Evolutionary conservation across 2,888 invertebrate genomes (phyloP), one percentile per base, ranked within the genome.

Genomic region (Lasioglossum lativentre): DNA sequence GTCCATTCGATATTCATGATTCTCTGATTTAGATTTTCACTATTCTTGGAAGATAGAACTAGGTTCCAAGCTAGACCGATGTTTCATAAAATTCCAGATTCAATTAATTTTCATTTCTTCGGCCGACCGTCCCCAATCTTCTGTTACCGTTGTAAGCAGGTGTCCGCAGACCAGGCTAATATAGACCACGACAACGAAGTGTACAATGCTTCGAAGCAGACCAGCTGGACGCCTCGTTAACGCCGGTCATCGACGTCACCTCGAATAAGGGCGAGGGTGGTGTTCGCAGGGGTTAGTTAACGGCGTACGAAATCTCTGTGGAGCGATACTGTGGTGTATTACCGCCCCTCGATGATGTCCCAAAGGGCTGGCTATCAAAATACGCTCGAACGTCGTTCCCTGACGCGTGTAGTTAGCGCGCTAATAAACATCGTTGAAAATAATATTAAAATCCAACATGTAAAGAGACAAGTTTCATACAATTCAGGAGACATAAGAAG

Each of bases 221-320:
- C 23, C 74, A 63, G 68, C 27, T 68, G 68, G 75, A 34, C 68
- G 59, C n/a, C 82, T 84, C 75, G 81, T 78, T 84, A 76, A 72
- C 73, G 80, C 73, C 76, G 86, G 66, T 81, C 78, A 47, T 81
- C 76, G 81, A 74, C 63, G 42, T 78, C 45, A 40, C 40, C 47
- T 47, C 40, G 40, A 76, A 79, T 52, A 73, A 76, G 82, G 38
- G 19, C 30, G 74, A 56, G 63, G 45, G 75, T 40, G 10, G 73
- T 38, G 30, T 59, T 34, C 45, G 27, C 27, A 19, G 45, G 59
- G 78, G 71, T 78, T 81, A 75, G 56, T 84, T 78, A 78, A 75
- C 52, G 66, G n/a, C 16, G 47, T 80, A 74, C 27, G 76, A 86
- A 85, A 72, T 86, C 78, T 73, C 82, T 70, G 71, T 27, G 70